phyloP scores from a whole-genome alignment of 1,140 invertebrate genomes.

The Dreissena rostriformis region DNA sequence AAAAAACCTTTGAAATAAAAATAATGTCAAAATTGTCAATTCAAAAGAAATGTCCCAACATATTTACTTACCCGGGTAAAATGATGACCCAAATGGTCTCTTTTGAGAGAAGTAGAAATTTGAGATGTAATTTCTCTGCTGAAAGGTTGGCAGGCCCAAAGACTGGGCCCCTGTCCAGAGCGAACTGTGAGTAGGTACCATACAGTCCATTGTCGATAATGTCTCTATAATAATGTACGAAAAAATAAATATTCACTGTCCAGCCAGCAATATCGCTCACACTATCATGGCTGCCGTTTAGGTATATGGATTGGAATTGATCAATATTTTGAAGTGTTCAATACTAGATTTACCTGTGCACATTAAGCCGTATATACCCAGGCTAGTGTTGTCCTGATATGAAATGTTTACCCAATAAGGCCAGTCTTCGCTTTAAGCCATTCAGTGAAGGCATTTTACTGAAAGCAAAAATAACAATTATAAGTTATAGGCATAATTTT shows the following conservation, averaged over 20 bases:
- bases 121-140: constrained; percentile 47
- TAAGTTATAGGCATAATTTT: no score
- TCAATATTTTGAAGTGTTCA: constrained; percentile 44
- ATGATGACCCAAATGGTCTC: constrained; percentile 33
- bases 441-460: no score
- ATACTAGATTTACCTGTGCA: constrained; percentile 47
- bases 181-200: constrained; percentile 46
- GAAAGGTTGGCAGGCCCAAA: constrained; percentile 45
- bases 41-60: neutral
- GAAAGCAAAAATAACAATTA: no score
- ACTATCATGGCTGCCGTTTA: constrained; percentile 53
- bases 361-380: constrained; percentile 19
- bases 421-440: no score
- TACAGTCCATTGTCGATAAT: constrained; percentile 57
- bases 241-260: constrained; percentile 52
- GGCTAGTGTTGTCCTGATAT: no score
- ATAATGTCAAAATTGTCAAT: no score
- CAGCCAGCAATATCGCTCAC: constrained; percentile 47
- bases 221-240: constrained; percentile 10
- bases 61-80: constrained; percentile 45
- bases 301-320: constrained; percentile 30
- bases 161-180: constrained; percentile 54
- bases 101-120: constrained; percentile 50
- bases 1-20: no score
- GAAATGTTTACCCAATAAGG: no score